Percentiles rank a stretch among this genome's conserved stretches.
These are phyloP conservation scores for Toxostoma redivivum DNA, from an alignment of 2,113 vertebrate species.

Conservation along the genomic window DNA sequence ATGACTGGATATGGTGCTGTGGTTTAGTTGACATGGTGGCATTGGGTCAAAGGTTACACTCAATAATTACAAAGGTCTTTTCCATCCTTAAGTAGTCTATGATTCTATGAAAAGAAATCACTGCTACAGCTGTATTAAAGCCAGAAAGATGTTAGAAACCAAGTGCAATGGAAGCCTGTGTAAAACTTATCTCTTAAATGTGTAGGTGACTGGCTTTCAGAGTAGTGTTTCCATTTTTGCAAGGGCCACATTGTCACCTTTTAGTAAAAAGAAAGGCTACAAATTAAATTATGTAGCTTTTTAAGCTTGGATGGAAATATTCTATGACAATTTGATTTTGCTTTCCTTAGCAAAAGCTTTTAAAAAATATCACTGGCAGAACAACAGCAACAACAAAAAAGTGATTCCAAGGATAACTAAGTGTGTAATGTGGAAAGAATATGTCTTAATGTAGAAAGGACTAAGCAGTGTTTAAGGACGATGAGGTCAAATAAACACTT, in stretches of 20 bases:
- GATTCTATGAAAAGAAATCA: not conserved
- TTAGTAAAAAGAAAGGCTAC: not conserved
- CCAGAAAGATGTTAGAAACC: not conserved
- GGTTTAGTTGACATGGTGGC: not conserved
- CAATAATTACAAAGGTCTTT: not conserved
- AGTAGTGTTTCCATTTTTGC: not conserved
- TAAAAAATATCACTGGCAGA: not conserved
- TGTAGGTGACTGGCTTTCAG: not conserved
- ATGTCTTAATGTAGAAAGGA: not conserved
- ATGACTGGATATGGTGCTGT: too few relatives aligned
- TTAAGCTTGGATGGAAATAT: not conserved
- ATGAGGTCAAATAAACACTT: not conserved
- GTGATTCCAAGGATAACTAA: not conserved
- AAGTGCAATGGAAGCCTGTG: not conserved
- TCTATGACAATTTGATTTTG: not conserved
- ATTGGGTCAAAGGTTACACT: rapidly evolving
- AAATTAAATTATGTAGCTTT: not conserved
- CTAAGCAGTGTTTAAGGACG: not conserved
- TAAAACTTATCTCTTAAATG: not conserved
- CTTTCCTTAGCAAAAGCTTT: not conserved
- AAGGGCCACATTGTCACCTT: not conserved
- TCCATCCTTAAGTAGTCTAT: not conserved
- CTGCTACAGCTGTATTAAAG: not conserved
- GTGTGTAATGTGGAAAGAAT: not conserved
- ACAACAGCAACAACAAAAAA: not conserved